A percentile compares a stretch with the other conserved stretches of the same genome.
Conservation (phyloP, 2,797 vertebrate genomes). For the Myoxocephalus aenaeus region DNA sequence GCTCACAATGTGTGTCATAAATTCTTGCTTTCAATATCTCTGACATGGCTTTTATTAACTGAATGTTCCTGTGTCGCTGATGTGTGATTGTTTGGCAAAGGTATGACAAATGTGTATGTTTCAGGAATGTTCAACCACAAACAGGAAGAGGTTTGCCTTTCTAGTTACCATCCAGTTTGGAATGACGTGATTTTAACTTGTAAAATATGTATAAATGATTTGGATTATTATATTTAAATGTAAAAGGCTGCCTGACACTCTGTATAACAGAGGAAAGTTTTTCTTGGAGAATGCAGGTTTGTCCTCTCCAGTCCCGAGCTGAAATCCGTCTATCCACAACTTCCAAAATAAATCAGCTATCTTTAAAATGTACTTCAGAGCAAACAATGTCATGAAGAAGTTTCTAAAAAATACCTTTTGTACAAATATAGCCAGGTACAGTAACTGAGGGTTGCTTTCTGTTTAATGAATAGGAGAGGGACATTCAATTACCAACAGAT, state of each 20-base stretch:
- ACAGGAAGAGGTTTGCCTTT: slow-evolving; percentile 5
- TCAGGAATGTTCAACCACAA: slow-evolving; percentile 16
- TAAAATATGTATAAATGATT: not conserved
- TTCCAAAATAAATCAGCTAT: slow-evolving; percentile 5
- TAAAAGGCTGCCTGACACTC: not conserved
- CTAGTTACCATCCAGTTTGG: not conserved
- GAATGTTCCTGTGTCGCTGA: slow-evolving; percentile 8
- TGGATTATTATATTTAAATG: not conserved
- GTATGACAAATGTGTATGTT: not conserved
- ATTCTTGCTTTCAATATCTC: slow-evolving; percentile 49
- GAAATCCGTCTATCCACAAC: slow-evolving; percentile 17
- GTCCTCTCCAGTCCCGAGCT: not conserved
- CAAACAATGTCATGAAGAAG: slow-evolving; percentile 3
- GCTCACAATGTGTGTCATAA: slow-evolving; percentile 50
- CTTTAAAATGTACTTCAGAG: slow-evolving; percentile 22
- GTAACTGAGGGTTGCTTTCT: slow-evolving; percentile 1
- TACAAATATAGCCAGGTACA: not conserved
- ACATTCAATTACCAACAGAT: slow-evolving; percentile 35
- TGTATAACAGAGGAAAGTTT: not conserved
- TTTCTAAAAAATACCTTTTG: not conserved
- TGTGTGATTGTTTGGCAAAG: slow-evolving; percentile 14
- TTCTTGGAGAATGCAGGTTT: not conserved
- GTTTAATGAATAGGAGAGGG: slow-evolving; percentile 14
- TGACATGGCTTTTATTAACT: slow-evolving; percentile 34
- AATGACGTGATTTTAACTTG: slow-evolving; percentile 16